A percentile compares a stretch with the other conserved stretches of the same genome.
Evolutionary conservation across 2,797 vertebrate genomes (phyloP).

Genomic region (Furcifer pardalis): DNA sequence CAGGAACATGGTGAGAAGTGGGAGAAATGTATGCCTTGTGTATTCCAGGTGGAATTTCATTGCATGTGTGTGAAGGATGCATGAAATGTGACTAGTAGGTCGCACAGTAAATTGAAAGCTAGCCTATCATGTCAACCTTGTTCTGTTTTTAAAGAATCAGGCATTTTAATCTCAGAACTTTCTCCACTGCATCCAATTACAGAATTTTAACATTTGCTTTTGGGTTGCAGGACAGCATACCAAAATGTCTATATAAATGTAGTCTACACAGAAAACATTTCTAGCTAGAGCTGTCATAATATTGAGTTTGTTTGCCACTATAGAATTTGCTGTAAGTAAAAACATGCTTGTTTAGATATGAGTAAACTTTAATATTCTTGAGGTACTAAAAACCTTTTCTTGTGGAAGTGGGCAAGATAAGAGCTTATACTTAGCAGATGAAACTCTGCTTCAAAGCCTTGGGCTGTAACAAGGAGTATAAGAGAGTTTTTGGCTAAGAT

Average conservation of each 20-base stretch:
- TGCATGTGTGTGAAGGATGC: not conserved
- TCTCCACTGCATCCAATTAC: not conserved
- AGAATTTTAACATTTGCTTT: not conserved
- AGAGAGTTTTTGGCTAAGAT: constrained; percentile 39
- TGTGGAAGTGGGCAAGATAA: constrained; percentile 47
- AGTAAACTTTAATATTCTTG: not conserved
- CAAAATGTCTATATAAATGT: not conserved
- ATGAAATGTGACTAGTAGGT: not conserved
- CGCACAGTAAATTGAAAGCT: not conserved
- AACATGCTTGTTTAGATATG: not conserved
- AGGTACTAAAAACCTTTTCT: constrained; percentile 36
- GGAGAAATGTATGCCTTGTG: not conserved
- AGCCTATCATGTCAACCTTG: not conserved
- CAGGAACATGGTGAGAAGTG: not conserved
- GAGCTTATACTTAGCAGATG: constrained; percentile 40
- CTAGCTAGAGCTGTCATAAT: not conserved
- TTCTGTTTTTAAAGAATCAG: not conserved
- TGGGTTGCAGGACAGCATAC: not conserved
- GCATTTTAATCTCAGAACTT: not conserved
- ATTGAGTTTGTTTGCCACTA: not conserved
- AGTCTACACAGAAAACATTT: not conserved
- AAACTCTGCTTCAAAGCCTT: constrained; percentile 51
- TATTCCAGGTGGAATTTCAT: not conserved
- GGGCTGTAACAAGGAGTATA: constrained; percentile 42
- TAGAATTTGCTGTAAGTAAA: not conserved